Percentiles rank a stretch among this genome's conserved stretches.
Conservation (phyloP, 1,140 invertebrate genomes). For the Camponotus floridanus region DNA sequence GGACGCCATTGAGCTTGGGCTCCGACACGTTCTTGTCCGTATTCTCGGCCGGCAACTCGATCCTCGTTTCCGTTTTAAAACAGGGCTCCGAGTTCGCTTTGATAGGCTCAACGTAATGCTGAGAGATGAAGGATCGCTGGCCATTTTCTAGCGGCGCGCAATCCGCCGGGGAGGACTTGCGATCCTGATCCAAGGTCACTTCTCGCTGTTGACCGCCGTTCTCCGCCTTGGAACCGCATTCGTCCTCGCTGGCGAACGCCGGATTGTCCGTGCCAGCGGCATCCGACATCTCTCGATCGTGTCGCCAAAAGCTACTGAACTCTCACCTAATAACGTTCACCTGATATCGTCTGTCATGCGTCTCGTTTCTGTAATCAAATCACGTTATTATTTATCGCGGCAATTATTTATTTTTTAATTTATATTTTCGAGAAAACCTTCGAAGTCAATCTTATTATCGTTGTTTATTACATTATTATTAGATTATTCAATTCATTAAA, state of each 20-base stretch:
- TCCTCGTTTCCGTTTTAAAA: conserved; percentile 82
- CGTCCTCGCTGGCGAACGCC: conserved; percentile 82
- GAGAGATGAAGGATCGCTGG: conserved; percentile 80
- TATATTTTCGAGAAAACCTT: too few species aligned
- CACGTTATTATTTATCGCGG: too few species aligned
- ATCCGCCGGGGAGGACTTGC: conserved; percentile 70
- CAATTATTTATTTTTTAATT: not conserved
- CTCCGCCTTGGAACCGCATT: conserved; percentile 62
- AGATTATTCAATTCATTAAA: not conserved
- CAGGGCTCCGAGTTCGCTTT: conserved; percentile 77
- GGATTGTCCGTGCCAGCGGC: conserved; percentile 82
- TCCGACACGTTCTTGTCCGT: conserved; percentile 75
- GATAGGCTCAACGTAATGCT: conserved; percentile 81
- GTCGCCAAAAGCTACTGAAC: conserved; percentile 65
- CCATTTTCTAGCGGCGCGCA: conserved; percentile 78
- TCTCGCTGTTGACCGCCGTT: conserved; percentile 71
- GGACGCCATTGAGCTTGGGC: conserved; percentile 82
- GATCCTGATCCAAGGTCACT: conserved; percentile 73
- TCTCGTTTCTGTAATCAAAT: conserved; percentile 71
- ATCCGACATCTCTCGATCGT: conserved; percentile 78
- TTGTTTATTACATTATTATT: not conserved
- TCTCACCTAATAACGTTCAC: conserved; percentile 66
- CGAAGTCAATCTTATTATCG: not conserved
- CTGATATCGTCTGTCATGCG: conserved; percentile 75
- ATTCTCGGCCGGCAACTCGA: conserved; percentile 81